These are phyloP conservation scores for Melanotaenia maccullochi DNA, from an alignment of 2,797 vertebrate genomes.

Conservation along the genomic window DNA sequence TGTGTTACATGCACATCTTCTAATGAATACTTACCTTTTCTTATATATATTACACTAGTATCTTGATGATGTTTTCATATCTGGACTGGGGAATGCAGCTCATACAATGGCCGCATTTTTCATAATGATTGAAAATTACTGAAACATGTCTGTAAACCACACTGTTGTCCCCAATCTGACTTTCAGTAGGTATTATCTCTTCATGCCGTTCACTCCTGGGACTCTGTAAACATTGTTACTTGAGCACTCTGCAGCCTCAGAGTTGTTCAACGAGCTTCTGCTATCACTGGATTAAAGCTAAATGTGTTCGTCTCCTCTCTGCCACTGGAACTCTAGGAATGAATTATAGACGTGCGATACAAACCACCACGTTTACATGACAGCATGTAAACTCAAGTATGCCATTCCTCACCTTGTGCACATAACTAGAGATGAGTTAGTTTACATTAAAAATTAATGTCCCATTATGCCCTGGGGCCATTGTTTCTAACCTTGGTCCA, in stretches of 20 bases:
- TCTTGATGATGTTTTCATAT: not conserved
- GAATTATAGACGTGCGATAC: slow-evolving; percentile 45
- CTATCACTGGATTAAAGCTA: slow-evolving; percentile 54
- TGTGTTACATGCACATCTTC: not conserved
- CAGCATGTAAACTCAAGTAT: slow-evolving; percentile 41
- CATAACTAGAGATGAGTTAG: slow-evolving; percentile 75
- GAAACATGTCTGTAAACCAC: slow-evolving; percentile 5
- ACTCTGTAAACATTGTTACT: slow-evolving; percentile 54
- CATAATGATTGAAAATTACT: not conserved
- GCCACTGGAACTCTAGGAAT: slow-evolving; percentile 37
- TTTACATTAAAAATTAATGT: slow-evolving; percentile 83
- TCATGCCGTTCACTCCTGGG: slow-evolving; percentile 53
- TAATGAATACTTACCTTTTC: slow-evolving; percentile 8
- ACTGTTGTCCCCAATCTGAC: slow-evolving; percentile 28
- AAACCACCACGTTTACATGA: slow-evolving; percentile 37
- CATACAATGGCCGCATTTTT: slow-evolving; percentile 5
- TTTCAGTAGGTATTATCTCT: slow-evolving; percentile 54
- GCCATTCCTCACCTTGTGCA: slow-evolving; percentile 68
- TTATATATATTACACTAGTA: not conserved
- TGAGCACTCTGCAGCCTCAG: slow-evolving; percentile 35
- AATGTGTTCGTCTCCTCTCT: slow-evolving; percentile 42
- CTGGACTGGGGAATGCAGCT: not conserved
- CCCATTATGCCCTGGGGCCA: slow-evolving; percentile 64
- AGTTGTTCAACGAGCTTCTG: slow-evolving; percentile 39
- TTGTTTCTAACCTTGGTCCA: slow-evolving; percentile 79